Evolutionary conservation across 2,888 invertebrate genomes (phyloP).

Genomic region (Globia sparganii): DNA sequence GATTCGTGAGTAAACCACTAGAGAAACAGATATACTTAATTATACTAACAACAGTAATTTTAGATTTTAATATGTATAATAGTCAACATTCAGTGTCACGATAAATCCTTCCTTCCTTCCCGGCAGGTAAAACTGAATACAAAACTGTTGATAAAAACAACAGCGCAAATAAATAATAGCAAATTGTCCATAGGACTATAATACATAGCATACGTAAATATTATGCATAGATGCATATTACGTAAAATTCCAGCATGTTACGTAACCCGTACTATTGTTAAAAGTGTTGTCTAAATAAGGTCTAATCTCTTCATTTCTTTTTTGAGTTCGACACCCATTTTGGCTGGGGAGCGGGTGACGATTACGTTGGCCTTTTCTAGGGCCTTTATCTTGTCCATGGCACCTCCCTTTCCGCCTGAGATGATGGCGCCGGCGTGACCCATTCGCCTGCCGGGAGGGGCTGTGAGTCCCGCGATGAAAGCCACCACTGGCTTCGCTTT

Average conservation of each 20-base stretch:
- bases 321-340: constrained; percentile 97
- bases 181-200: constrained; percentile 84
- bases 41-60: constrained; percentile 44
- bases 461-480: constrained; percentile 99
- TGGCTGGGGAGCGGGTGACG: constrained; percentile 98
- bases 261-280: constrained; percentile 31
- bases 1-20: constrained; percentile 68
- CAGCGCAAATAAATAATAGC: constrained; percentile 83
- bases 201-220: constrained; percentile 73
- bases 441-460: constrained; percentile 99
- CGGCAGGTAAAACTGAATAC: constrained; percentile 59
- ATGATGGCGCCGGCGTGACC: constrained; percentile 99
- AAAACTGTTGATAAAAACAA: constrained; percentile 72
- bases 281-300: constrained; percentile 85
- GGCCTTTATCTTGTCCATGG: constrained; percentile 99
- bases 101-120: constrained; percentile 64
- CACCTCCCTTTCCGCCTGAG: constrained; percentile 99
- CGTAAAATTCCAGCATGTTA: constrained; percentile 29
- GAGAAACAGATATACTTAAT: constrained; percentile 49
- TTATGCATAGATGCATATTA: constrained; percentile 66
- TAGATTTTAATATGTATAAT: constrained; percentile 36
- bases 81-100: constrained; percentile 67
- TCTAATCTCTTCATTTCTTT: constrained; percentile 97
- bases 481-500: constrained; percentile 99
- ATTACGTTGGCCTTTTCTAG: constrained; percentile 97